These are phyloP conservation scores for Otolemur crassicaudatus DNA, from an alignment of 2,797 vertebrate species.

Conservation along the genomic window DNA sequence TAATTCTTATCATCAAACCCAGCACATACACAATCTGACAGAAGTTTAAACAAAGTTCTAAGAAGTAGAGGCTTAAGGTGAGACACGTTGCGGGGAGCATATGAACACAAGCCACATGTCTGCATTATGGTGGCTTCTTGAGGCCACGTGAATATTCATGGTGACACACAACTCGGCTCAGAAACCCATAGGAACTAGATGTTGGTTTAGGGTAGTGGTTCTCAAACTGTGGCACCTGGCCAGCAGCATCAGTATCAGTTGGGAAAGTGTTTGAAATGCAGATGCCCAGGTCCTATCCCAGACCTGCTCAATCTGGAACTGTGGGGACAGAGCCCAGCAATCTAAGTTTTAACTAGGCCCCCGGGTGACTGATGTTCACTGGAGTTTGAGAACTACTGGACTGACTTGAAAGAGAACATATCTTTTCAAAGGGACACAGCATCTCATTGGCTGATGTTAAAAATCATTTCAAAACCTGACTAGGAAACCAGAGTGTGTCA, in stretches of 20 bases:
- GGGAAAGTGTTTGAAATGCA: background rate
- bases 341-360: background rate
- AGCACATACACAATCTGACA: background rate
- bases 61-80: background rate
- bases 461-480: slow-evolving; percentile 27
- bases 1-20: slow-evolving; percentile 3
- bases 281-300: background rate
- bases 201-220: background rate
- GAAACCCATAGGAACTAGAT: background rate
- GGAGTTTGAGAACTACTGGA: background rate
- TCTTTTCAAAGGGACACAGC: background rate
- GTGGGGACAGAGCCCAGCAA: background rate
- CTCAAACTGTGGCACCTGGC: background rate
- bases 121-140: background rate
- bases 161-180: background rate
- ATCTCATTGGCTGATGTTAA: slow-evolving; percentile 43
- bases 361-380: background rate
- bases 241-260: background rate
- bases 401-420: background rate
- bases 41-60: background rate
- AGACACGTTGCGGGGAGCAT: background rate
- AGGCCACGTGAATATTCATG: background rate
- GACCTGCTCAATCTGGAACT: background rate
- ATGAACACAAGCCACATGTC: background rate
- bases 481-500: background rate